Conservation (phyloP, 2,113 vertebrate genomes). For the Ceyx cyanopectus region DNA sequence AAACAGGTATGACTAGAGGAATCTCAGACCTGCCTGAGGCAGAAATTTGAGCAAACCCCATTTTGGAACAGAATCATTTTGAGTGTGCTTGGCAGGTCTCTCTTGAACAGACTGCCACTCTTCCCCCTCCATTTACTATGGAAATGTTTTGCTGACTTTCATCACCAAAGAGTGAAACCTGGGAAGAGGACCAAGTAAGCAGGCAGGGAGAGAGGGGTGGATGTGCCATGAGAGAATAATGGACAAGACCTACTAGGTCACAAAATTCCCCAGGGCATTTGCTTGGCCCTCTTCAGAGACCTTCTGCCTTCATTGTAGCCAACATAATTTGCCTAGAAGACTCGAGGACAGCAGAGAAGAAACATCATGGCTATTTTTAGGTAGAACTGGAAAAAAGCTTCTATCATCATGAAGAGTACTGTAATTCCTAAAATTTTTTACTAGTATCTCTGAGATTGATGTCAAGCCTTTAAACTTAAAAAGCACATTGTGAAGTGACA, state of each 20-base stretch:
- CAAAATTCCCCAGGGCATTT: neutral
- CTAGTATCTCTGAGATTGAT: neutral
- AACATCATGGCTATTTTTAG: fast-evolving
- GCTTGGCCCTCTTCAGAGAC: fast-evolving
- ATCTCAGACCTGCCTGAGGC: neutral
- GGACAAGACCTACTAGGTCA: neutral
- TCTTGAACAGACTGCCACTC: neutral
- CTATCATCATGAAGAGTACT: neutral
- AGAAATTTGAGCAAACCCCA: neutral
- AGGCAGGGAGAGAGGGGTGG: neutral
- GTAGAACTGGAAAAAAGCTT: neutral
- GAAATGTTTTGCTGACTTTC: neutral
- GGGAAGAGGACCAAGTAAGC: neutral
- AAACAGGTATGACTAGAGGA: neutral
- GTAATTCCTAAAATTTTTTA: neutral
- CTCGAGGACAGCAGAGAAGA: neutral
- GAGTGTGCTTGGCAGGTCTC: neutral
- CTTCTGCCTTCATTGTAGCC: neutral
- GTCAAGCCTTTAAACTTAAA: neutral
- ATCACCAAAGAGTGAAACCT: neutral
- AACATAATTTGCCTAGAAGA: neutral
- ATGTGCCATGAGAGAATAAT: neutral
- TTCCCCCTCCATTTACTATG: neutral
- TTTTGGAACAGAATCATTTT: neutral
- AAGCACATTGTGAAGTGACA: neutral